Evolutionary conservation across 2,888 invertebrate species (phyloP), one percentile per base, ranked within the genome.

Genomic region (Amphimallon solstitiale): DNA sequence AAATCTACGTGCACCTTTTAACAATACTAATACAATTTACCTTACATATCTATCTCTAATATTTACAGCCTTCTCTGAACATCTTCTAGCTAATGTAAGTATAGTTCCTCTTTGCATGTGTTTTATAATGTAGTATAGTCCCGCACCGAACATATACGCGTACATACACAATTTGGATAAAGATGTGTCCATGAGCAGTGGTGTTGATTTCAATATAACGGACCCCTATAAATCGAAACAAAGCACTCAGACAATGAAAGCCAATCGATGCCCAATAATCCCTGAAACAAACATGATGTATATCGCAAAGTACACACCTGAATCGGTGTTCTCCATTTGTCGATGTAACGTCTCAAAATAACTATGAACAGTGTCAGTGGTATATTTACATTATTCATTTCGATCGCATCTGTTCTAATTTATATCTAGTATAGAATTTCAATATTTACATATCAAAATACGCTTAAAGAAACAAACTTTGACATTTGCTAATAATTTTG

Each of bases 271-370:
- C 12, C 40, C 12, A 60, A 35, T 21, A 40, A 59, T 60, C 43
- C 9, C 14, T 12, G n/a, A 34, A 37, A 40, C 29, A 46, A 34
- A 45, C 17, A 21, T 12, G 10, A 19, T 19, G 17, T n/a, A 54
- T 15, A 54, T 9, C 7, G n/a, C 9, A 54, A 9, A 38, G 9
- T 52, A 63, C 54, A 19, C 45, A 66, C 66, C 66, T 66, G 48
- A n/a, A 63, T 9, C 21, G 59, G n/a, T n/a, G n/a, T 19, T 21
- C 66, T 56, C 34, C 56, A 63, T 63, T 63, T 63, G 40, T 66
- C 66, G 49, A 66, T 66, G 46, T 63, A 56, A 49, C 66, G 62
- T 46, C 66, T 66, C 43, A 66, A 34, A 38, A 66, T 48, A 21
- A 66, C 38, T 2, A 59, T 63, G 46, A 63, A 56, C 21, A 66